Evolutionary conservation across 1,140 invertebrate species (phyloP), one percentile per base, ranked within the genome.

Genomic region (Cecropterus lyciades): DNA sequence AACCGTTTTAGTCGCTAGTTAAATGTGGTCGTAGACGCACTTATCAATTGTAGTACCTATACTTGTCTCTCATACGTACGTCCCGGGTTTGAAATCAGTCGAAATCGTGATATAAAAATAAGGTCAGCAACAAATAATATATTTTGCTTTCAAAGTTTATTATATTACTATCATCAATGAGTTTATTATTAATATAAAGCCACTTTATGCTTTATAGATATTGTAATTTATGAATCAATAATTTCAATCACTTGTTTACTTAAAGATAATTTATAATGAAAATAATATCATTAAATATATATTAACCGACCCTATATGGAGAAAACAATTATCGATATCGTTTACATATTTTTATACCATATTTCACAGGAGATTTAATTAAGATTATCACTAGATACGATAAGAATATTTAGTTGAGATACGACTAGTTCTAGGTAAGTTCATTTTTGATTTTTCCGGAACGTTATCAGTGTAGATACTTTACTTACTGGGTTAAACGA

Each of bases 391-490:
- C 13, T 43, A 43, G n/a, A 43, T 14, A 49, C 11, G 5, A 17
- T 49, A 17, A 24, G 17, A n/a, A 0, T 27, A 52, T 11, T 30
- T 17, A 55, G 15, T 16, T 33, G 1, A 40, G 51, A 16, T 52
- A 16, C 8, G n/a, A 14, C 37, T 63, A 16, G 60, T 40, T 40
- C 49, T 24, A 48, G 20, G 33, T 43, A 43, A 42, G 37, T 30
- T 56, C n/a, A 20, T 52, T n/a, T 52, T 63, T 63, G 60, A 63
- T 63, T 52, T 52, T 63, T 52, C 60, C 27, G 60, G 60, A 63
- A 24, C 33, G 30, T 43, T 52, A 52, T 63, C 48, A 13, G 7
- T 37, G 33, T 37, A 7, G 3, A 33, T 33, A 33, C 6, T 33
- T 30, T 15, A 11, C 24, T 16, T 40, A 24, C 48, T 13, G 48